These are phyloP conservation scores for Sebastes fasciatus DNA, from an alignment of 2,113 vertebrate genomes.

Conservation along the genomic window DNA sequence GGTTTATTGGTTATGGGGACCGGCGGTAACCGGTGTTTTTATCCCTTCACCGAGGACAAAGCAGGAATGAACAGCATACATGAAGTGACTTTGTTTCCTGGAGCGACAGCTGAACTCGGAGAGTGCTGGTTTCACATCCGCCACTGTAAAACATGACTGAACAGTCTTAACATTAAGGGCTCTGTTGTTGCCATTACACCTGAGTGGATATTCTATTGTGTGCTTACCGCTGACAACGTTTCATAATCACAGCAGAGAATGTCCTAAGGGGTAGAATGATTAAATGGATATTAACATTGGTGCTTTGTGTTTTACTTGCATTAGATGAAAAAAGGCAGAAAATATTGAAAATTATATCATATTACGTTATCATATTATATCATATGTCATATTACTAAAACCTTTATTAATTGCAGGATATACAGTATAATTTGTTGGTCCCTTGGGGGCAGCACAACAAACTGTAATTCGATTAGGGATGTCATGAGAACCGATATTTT, in stretches of 20 bases:
- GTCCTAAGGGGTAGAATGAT: neutral
- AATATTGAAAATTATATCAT: neutral
- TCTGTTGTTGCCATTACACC: neutral
- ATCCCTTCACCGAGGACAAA: neutral
- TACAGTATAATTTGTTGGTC: neutral
- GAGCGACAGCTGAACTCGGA: conserved; percentile 21
- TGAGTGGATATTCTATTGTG: conserved; percentile 2
- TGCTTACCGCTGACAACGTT: neutral
- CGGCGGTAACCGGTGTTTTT: conserved; percentile 2
- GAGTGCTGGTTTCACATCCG: conserved; percentile 25
- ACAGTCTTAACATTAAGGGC: neutral
- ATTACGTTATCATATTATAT: no score
- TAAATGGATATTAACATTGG: neutral
- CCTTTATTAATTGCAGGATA: no score
- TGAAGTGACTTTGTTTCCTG: conserved; percentile 27
- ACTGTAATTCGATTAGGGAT: neutral
- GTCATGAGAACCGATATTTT: no score
- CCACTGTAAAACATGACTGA: neutral
- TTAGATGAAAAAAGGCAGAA: neutral
- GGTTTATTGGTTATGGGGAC: conserved; percentile 12
- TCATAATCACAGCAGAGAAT: neutral
- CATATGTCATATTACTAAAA: no score
- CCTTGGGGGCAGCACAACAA: neutral
- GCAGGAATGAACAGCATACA: conserved; percentile 5
- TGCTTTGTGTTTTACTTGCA: neutral